Evolutionary conservation across 2,113 vertebrate genomes (phyloP).

Genomic region (Corythornis vintsioides): DNA sequence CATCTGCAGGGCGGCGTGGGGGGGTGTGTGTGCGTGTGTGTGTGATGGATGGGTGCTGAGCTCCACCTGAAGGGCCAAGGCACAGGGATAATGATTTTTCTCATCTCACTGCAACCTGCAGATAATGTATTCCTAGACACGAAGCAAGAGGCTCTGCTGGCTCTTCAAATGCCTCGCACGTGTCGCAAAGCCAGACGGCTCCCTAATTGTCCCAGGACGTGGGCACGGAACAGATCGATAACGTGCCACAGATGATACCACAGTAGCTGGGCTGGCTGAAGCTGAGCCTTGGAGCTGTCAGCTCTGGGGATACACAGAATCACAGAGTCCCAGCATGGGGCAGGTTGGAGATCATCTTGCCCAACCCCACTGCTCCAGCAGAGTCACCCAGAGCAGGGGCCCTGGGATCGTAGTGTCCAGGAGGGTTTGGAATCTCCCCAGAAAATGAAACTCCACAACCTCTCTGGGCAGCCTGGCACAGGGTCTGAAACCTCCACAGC

Average conservation of each 20-base stretch:
- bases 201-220: not conserved
- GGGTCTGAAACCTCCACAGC: not conserved
- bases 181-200: not conserved
- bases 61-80: not conserved
- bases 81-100: not conserved
- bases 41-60: conserved; percentile 1
- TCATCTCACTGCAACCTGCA: not conserved
- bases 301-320: not conserved
- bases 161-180: not conserved
- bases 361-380: not conserved
- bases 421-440: not conserved
- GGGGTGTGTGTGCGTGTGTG: too few relatives aligned
- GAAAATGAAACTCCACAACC: too few relatives aligned
- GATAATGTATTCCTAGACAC: conserved; percentile 58
- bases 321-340: too few relatives aligned
- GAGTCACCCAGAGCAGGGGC: not conserved
- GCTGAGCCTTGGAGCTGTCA: not conserved
- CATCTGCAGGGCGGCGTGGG: not conserved
- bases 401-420: too few relatives aligned
- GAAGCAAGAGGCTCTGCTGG: not conserved
- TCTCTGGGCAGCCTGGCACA: not conserved
- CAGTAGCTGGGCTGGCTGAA: not conserved
- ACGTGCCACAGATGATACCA: fast-evolving
- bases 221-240: fast-evolving
- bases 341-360: not conserved